Base-by-base conservation (phyloP, 2,113 vertebrate genomes). In the Phocoena phocoena region DNA sequence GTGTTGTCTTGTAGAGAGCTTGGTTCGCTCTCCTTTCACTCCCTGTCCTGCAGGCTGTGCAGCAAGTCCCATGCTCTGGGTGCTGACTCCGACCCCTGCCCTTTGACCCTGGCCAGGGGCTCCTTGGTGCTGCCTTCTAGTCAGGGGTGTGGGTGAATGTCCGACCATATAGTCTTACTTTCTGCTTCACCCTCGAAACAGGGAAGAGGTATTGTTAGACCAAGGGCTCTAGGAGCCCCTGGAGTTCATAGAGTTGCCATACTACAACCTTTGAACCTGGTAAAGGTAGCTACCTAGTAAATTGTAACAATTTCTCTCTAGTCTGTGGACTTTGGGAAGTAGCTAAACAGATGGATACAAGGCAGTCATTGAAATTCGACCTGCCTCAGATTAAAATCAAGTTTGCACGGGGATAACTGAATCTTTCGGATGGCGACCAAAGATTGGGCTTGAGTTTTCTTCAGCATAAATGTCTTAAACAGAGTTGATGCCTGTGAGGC, bases 281-380 rank as follows among this genome's bases (percentile, higher is more conserved):
- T n/a, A 18, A 81, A 90, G 71, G 73, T 58, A 76, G 90, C 70
- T 25, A 5, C 13, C 8, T 38, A n/a, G n/a, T 84, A 82, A 95
- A 38, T 81, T 76, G 28, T 84, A 55, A 53, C 88, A n/a, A 44
- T 94, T 97, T 36, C 65, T 93, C 60, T 83, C 33, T 20, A 8
- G 21, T 87, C 65, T 92, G 38, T 95, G 83, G 26, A 68, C 76
- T 97, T 93, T 23, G 63, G 67, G 68, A 91, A 83, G 84, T 70
- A 67, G 60, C 65, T 95, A 31, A 89, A 89, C 63, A 81, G 79
- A 55, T 67, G 44, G 91, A 85, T 82, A 71, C 60, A 87, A 92
- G 90, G 68, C 70, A 84, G 11, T 77, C n/a, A 0, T 87, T 73
- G 65, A 67, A 41, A 58, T 47, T 67, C 41, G 80, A 25, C 28